Evolutionary conservation across 2,888 invertebrate species (phyloP).

Genomic region (Druceiella hillmani): DNA sequence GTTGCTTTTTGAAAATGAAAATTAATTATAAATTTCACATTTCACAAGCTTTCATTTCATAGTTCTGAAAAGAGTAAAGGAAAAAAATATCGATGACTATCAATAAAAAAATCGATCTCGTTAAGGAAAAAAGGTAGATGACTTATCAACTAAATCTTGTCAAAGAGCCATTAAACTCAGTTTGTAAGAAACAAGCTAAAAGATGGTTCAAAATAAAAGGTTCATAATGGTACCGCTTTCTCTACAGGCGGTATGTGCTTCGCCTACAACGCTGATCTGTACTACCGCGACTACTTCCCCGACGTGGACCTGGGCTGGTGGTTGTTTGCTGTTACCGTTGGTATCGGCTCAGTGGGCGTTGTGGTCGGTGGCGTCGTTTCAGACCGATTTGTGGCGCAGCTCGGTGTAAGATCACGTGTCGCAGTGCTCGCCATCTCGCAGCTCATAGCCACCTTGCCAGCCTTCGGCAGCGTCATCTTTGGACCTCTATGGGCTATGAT

Average conservation of each 20-base stretch:
- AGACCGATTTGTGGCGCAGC: constrained; percentile 76
- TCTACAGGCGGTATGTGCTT: constrained; percentile 78
- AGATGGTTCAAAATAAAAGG: too few species aligned
- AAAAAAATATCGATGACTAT: too few species aligned
- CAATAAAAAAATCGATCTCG: too few species aligned
- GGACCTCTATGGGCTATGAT: constrained; percentile 82
- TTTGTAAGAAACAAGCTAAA: too few species aligned
- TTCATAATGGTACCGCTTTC: too few species aligned
- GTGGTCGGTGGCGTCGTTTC: constrained; percentile 69
- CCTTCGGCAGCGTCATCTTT: constrained; percentile 80
- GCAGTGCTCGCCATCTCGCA: constrained; percentile 77
- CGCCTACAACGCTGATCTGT: constrained; percentile 86
- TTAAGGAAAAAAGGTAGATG: too few species aligned
- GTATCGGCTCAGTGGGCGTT: constrained; percentile 75
- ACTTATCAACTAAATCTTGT: too few species aligned
- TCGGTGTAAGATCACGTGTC: constrained; percentile 79
- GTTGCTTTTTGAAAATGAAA: too few species aligned
- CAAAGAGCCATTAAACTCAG: too few species aligned
- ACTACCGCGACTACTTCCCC: constrained; percentile 83
- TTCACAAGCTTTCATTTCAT: too few species aligned
- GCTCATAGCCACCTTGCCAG: constrained; percentile 75
- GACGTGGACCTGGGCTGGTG: constrained; percentile 88
- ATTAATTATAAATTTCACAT: too few species aligned
- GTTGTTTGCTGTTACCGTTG: constrained; percentile 83
- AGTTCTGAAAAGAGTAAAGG: too few species aligned